A percentile compares a stretch with the other conserved stretches of the same genome.
Evolutionary conservation across 2,113 vertebrate genomes (phyloP).

Genomic region (Amphilophus citrinellus): DNA sequence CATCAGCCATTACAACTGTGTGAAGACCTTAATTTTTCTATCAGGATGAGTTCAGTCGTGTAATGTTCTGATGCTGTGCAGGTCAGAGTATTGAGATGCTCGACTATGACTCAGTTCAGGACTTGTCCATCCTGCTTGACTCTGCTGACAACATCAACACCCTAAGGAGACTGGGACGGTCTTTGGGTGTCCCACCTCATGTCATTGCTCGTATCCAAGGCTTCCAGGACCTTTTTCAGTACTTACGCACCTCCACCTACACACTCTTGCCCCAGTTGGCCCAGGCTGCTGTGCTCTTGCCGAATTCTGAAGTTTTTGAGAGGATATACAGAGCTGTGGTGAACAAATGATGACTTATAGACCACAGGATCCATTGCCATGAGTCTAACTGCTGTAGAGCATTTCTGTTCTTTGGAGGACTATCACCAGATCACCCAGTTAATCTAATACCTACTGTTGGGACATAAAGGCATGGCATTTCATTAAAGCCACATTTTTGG

Average conservation of each 20-base stretch:
- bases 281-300: constrained; percentile 62
- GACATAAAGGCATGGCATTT: neutral
- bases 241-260: constrained; percentile 73
- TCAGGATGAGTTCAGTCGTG: neutral
- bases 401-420: constrained; percentile 14
- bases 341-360: constrained; percentile 39
- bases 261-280: constrained; percentile 70
- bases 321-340: constrained; percentile 67
- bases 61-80: constrained; percentile 18
- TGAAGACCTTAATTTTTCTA: neutral
- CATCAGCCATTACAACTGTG: neutral
- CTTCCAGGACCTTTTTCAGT: constrained; percentile 76
- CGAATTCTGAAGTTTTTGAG: constrained; percentile 61
- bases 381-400: constrained; percentile 17
- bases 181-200: constrained; percentile 64
- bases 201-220: constrained; percentile 55
- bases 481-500: neutral
- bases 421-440: neutral
- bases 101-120: constrained; percentile 72
- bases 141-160: constrained; percentile 28
- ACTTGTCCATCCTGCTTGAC: constrained; percentile 68
- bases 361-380: constrained; percentile 28
- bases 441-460: neutral
- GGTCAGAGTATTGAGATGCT: constrained; percentile 66
- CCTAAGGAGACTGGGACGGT: constrained; percentile 48